phyloP scores from a whole-genome alignment of 30 jellyfish, hydroid and myxozoan genomes.

The Turritopsis dohrnii region DNA sequence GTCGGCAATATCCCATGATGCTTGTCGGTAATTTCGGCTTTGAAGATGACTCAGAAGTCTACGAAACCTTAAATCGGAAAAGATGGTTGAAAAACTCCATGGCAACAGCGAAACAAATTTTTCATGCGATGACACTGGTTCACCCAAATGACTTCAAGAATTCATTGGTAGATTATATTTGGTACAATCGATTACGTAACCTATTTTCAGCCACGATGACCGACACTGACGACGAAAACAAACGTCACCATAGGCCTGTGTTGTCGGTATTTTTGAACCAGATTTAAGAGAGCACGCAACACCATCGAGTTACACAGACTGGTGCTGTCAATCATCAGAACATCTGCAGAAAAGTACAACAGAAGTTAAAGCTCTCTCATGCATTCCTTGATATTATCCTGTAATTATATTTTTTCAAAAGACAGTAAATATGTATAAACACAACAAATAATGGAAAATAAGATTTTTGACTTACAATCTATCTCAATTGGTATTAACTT shows the following conservation, averaged over 20 bases:
- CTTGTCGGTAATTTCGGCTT: not conserved
- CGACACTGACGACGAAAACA: not conserved
- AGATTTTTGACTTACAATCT: too few relatives aligned
- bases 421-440: too few relatives aligned
- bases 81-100: not conserved
- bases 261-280: not conserved
- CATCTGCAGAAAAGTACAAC: too few relatives aligned
- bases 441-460: too few relatives aligned
- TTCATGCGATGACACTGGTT: not conserved
- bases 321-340: too few relatives aligned
- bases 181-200: not conserved
- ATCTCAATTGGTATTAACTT: too few relatives aligned
- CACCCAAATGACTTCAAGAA: not conserved
- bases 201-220: conserved; percentile 12
- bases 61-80: not conserved
- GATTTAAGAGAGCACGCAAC: not conserved
- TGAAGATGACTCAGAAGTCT: conserved; percentile 6
- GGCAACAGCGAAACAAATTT: conserved; percentile 7
- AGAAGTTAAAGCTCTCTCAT: too few relatives aligned
- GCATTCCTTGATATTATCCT: too few relatives aligned
- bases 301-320: too few relatives aligned
- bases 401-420: too few relatives aligned
- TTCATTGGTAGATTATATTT: conserved; percentile 3
- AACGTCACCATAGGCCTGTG: not conserved
- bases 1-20: not conserved